Evolutionary conservation across 2,113 vertebrate species (phyloP), one percentile per base, ranked within the genome.

Genomic region (Polypterus bichir): DNA sequence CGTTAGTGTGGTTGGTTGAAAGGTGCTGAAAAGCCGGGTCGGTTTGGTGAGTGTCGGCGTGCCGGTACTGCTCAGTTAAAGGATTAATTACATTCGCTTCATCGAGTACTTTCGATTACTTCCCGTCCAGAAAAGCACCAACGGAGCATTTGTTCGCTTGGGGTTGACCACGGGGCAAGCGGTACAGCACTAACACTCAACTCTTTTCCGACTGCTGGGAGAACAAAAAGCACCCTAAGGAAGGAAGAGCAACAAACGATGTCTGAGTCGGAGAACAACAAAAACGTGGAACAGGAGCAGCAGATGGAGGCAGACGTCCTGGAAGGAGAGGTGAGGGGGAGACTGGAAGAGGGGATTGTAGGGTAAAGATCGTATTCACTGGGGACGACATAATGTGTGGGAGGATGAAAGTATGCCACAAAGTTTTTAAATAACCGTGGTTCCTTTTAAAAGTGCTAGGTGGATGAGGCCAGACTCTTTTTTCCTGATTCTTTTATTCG

Each of bases 11-110:
- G n/a, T 63, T 63, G 61, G 61, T 63, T 52, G 61, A 54, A 63
- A 47, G 49, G 53, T 57, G n/a, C 46, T 47, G 61, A 63, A 63
- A 63, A 63, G 54, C 46, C 61, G 53, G 61, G 61, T 46, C 46
- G 46, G 52, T 44, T 57, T 47, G 44, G 53, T 46, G 54, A 10
- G 4, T 3, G 5, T n/a, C 54, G 54, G 54, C 54, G 54, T 47
- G 11, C 51, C 45, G 44, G 61, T 62, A 53, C 44, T 56, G 54
- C 61, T 4, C 45, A 56, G n/a, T 11, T 44, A 5, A 8, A n/a
- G 44, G 8, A 52, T 2, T 27, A 46, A 46, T 54, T 6, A 54
- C 51, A 44, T 7, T 61, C 7, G 46, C 27, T 7, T 9, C 45
- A 44, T 27, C 8, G 11, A 11, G 4, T 3, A 8, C 9, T 49